These are phyloP conservation scores for Crotalus helleri DNA, from an alignment of 2,113 vertebrate genomes.

Conservation along the genomic window DNA sequence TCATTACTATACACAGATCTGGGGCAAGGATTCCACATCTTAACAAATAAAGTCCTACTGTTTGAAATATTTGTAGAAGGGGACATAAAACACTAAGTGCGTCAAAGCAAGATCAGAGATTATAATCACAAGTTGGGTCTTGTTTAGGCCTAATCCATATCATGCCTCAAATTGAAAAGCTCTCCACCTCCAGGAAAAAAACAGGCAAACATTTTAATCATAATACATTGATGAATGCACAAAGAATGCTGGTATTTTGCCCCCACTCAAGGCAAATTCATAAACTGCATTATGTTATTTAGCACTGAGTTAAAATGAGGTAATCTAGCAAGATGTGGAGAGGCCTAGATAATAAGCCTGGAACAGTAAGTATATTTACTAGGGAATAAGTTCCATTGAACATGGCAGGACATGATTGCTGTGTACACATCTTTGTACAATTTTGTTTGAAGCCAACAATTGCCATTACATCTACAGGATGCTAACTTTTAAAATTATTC, in stretches of 20 bases:
- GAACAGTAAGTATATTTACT: background rate
- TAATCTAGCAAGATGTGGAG: background rate
- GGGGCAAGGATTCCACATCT: background rate
- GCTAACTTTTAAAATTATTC: background rate
- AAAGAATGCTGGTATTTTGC: slow-evolving; percentile 44
- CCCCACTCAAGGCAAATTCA: slow-evolving; percentile 31
- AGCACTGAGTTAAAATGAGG: background rate
- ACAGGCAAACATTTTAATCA: slow-evolving; percentile 36
- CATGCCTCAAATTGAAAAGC: background rate
- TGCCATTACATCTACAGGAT: background rate
- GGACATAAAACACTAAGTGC: background rate
- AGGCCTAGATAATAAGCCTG: background rate
- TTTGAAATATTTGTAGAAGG: background rate
- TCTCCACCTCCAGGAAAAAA: background rate
- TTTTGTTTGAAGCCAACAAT: background rate
- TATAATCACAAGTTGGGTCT: background rate
- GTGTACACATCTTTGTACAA: background rate
- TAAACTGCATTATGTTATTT: slow-evolving; percentile 1
- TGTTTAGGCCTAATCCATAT: slow-evolving; percentile 24
- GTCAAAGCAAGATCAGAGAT: background rate
- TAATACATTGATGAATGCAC: slow-evolving; percentile 13
- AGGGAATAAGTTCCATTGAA: background rate
- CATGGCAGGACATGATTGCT: background rate
- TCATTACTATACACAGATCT: fast-evolving
- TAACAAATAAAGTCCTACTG: background rate